A percentile compares a stretch with the other conserved stretches of the same genome.
Evolutionary conservation across 2,113 vertebrate species (phyloP).

Genomic region (Clarias batrachus): DNA sequence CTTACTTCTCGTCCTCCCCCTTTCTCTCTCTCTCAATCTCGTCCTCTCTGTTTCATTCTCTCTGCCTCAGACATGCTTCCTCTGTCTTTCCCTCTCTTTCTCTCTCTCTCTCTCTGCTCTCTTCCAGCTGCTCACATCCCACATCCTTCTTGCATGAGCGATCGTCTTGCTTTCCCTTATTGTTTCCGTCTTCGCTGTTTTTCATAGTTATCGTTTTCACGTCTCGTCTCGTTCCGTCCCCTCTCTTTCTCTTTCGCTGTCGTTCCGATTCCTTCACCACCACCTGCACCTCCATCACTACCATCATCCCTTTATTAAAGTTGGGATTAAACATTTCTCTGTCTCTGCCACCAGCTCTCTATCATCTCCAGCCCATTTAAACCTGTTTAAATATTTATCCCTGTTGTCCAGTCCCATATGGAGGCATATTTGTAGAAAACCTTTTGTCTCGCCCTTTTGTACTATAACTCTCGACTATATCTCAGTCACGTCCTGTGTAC

Average conservation of each 20-base stretch:
- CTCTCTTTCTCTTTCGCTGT: neutral
- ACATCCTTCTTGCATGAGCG: slow-evolving; percentile 2
- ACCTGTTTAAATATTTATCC: neutral
- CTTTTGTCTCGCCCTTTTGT: neutral
- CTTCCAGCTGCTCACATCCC: neutral
- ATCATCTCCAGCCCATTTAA: slow-evolving; percentile 13
- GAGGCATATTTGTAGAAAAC: neutral
- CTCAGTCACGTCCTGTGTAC: neutral
- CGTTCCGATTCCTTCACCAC: neutral
- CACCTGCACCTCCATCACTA: neutral
- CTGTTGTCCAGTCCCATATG: neutral
- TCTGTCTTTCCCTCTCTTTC: neutral
- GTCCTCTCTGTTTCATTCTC: slow-evolving; percentile 23
- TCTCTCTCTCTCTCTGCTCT: neutral
- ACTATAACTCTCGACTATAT: neutral
- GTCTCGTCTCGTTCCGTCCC: neutral
- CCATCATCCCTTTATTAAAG: slow-evolving; percentile 8
- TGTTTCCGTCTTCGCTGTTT: slow-evolving; percentile 4
- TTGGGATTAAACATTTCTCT: slow-evolving; percentile 43
- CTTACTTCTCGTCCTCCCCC: slow-evolving; percentile 21
- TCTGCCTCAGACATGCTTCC: neutral
- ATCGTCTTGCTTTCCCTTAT: neutral
- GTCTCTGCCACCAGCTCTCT: neutral
- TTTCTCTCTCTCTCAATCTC: slow-evolving; percentile 40
- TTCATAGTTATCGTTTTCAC: slow-evolving; percentile 14